phyloP scores from a whole-genome alignment of 2,888 invertebrate species.

The Thymelicus lineola region DNA sequence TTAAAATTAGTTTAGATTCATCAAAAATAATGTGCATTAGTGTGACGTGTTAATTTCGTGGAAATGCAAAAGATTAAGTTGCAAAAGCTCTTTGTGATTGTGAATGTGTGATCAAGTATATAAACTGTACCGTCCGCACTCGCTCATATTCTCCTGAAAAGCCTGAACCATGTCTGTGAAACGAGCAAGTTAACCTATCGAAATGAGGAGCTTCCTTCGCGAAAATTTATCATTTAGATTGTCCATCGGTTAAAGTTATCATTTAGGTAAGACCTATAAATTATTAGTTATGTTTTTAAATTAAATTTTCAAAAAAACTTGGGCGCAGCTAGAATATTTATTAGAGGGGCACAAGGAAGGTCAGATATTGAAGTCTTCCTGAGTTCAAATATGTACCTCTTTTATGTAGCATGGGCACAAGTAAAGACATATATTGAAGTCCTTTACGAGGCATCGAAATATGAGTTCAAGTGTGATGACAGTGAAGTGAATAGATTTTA shows the following conservation, averaged over 20 bases:
- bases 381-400: too few relatives aligned
- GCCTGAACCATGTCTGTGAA: slow-evolving; percentile 46
- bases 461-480: too few relatives aligned
- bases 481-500: too few relatives aligned
- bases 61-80: slow-evolving; percentile 53
- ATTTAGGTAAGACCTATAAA: slow-evolving; percentile 15
- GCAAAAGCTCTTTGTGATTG: slow-evolving; percentile 62
- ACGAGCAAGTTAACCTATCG: slow-evolving; percentile 22
- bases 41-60: slow-evolving; percentile 47
- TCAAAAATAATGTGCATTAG: slow-evolving; percentile 46
- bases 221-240: slow-evolving; percentile 8
- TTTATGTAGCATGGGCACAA: too few relatives aligned
- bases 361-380: not conserved
- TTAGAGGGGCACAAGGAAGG: not conserved
- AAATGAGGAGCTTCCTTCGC: slow-evolving; percentile 30
- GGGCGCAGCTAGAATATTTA: not conserved
- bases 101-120: slow-evolving; percentile 47
- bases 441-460: too few relatives aligned
- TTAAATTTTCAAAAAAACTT: not conserved
- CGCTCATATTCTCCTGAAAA: slow-evolving; percentile 45
- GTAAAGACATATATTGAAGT: too few relatives aligned
- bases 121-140: slow-evolving; percentile 37
- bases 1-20: not conserved
- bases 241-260: not conserved
- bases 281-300: not conserved